These are phyloP conservation scores for Eilema depressum DNA, from an alignment of 2,888 invertebrate genomes.

Conservation along the genomic window DNA sequence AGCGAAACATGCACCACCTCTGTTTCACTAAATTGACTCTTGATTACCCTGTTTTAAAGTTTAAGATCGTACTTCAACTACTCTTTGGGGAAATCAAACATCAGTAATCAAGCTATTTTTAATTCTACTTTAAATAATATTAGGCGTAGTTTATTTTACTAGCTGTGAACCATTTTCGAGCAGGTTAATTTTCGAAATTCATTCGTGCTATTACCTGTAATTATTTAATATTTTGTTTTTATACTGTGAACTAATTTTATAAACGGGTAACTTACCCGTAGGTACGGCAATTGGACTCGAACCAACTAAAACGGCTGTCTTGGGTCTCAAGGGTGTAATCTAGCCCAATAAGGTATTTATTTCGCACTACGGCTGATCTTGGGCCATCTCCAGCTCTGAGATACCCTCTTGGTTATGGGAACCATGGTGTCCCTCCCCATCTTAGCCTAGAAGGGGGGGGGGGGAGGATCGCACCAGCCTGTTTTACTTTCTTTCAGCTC, in stretches of 20 bases:
- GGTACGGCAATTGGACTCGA: no score
- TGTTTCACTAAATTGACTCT: constrained; percentile 63
- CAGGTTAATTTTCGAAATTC: constrained; percentile 71
- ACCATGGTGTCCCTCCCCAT: no score
- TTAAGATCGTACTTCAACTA: constrained; percentile 56
- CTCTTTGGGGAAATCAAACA: constrained; percentile 58
- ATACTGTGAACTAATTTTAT: no score
- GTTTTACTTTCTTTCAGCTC: no score
- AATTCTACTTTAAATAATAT: constrained; percentile 57
- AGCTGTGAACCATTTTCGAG: constrained; percentile 61
- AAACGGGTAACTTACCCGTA: no score
- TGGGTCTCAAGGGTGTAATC: no score
- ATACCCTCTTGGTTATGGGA: no score
- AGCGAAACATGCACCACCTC: constrained; percentile 37
- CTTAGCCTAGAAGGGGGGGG: no score
- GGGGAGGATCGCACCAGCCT: no score
- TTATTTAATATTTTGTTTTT: constrained; percentile 64
- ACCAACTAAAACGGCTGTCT: no score
- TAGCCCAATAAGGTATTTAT: neutral
- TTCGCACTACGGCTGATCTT: no score
- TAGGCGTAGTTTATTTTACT: constrained; percentile 54
- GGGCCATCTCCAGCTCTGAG: no score
- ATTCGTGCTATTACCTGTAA: constrained; percentile 73
- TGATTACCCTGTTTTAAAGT: constrained; percentile 60
- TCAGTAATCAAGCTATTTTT: constrained; percentile 56